Base-by-base conservation (phyloP, 2,888 invertebrate genomes). In the Philereme vetulata region DNA sequence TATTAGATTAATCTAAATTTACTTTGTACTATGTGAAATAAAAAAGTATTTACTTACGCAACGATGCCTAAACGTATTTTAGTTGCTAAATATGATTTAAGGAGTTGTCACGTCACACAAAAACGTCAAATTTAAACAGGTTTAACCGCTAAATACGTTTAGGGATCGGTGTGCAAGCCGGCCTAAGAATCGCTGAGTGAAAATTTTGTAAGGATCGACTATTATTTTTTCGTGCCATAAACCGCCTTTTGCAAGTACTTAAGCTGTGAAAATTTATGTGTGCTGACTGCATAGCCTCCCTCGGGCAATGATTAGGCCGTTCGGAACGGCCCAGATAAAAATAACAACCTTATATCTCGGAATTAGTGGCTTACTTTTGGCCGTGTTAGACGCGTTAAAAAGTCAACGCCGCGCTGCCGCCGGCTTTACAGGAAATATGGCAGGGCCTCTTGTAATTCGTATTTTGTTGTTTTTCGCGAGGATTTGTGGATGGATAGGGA, bases 331-430 rank as follows among this genome's bases (percentile, higher is more conserved):
- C 62, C 68, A 70, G 74, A 75, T 75, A 74, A 78, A 76, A 73
- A 75, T 71, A 74, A 70, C 72, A 64, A 68, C 79, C 76, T 78
- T 78, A 77, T 78, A 80, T 80, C 80, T 78, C 61, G 72, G 81
- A 66, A 75, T 77, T 77, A 77, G 70, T 51, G 66, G 74, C 71
- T 77, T 70, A 72, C 49, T 51, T 59, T 51, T 59, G 58, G 70
- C 65, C 71, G 63, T 64, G 63, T 63, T 56, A 65, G 64, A 61
- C 48, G 65, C 62, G 65, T 64, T 67, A 67, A 66, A 69, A 69
- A 67, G 56, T 67, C 67, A 51, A 60, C 65, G 52, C 59, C 34
- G 57, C 21, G 21, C 21, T 2, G 21, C 21, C 21, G 21, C 21
- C 21, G 70, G 66, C 59, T 70, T 67, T 64, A 43, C 43, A 56